These are phyloP conservation scores for Phaenicophaeus curvirostris DNA, from an alignment of 2,797 vertebrate species.

Conservation along the genomic window DNA sequence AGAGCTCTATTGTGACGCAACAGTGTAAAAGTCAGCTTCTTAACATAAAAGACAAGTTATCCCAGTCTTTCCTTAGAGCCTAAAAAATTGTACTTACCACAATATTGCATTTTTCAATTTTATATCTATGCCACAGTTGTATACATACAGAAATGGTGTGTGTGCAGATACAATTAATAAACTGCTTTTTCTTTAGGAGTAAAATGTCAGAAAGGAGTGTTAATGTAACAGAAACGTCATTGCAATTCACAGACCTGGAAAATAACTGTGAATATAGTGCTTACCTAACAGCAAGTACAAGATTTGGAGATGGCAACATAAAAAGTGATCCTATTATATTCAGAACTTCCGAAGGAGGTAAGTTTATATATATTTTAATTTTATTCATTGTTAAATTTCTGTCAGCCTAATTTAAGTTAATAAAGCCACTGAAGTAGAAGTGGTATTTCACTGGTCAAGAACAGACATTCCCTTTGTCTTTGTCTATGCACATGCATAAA, in stretches of 20 bases:
- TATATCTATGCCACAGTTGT: background rate
- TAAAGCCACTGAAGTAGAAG: background rate
- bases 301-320: constrained; percentile 87
- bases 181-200: constrained; percentile 81
- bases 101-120: background rate
- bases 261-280: constrained; percentile 84
- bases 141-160: background rate
- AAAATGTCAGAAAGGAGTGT: constrained; percentile 79
- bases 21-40: background rate
- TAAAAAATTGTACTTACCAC: background rate
- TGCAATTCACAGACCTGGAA: constrained; percentile 86
- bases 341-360: constrained; percentile 87
- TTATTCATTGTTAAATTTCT: background rate
- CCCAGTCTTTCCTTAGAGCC: background rate
- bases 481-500: background rate
- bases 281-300: constrained; percentile 90
- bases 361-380: background rate
- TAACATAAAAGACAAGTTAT: background rate
- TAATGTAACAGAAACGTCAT: constrained; percentile 85
- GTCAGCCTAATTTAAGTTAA: background rate
- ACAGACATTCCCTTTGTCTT: background rate
- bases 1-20: background rate
- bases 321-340: constrained; percentile 84
- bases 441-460: background rate
- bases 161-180: background rate